Base-by-base conservation (phyloP, 1,140 invertebrate genomes). In the Drosophila orena region DNA sequence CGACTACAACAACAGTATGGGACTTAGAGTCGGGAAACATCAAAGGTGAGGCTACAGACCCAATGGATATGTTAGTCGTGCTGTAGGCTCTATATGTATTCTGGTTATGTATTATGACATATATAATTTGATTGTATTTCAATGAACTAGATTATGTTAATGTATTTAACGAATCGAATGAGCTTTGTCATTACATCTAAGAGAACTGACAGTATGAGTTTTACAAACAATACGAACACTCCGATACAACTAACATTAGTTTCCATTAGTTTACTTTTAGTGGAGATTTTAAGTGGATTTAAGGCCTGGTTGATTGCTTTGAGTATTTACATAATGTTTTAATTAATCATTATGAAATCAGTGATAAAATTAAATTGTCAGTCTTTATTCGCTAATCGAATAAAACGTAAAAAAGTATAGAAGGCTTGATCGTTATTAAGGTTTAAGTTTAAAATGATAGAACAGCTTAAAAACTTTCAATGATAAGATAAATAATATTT, bases 61-160 rank as follows among this genome's bases (percentile, higher is more conserved):
- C 74, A 66, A 57, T 78, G 83, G 83, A 86, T 86, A 86, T 81
- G 81, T 81, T 70, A 77, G 49, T 52, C 55, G 64, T 77, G 73
- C 58, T 30, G 47, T 55, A 61, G 40, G 38, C 46, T 42, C 60
- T 72, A 72, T 27, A 12, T 24, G 11, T 35, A 22, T 8, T 8
- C 11, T 43, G 46, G 22, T 34, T 66, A 65, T 52, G 47, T 38
- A 20, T n/a, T 46, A 38, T 69, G 62, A 54, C 47, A 68, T 37
- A 10, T 46, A 38, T 64, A 40, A 12, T 37, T 59, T 59, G 55
- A 34, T 46, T 46, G 37, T 40, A 22, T 14, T 61, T 46, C 22
- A 47, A 37, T 65, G 60, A 65, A 65, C 44, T 56, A 42, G 40
- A 69, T 49, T 57, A 57, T 20, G 35, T 35, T 8, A 69, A 47